These are phyloP conservation scores for Microcebus lehilahytsara DNA, from an alignment of 2,113 vertebrate species.

Conservation along the genomic window DNA sequence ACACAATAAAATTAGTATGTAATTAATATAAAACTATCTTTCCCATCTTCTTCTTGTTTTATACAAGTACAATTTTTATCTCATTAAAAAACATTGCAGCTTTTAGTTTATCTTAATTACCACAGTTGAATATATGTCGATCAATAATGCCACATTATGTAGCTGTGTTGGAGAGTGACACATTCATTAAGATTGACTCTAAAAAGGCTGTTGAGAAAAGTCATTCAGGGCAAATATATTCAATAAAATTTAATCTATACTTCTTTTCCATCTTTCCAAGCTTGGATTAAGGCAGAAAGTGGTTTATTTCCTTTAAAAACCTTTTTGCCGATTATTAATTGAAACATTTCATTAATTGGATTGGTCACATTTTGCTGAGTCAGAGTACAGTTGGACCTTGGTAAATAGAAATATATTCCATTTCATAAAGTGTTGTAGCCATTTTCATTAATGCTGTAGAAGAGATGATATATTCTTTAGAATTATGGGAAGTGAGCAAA, in stretches of 20 bases:
- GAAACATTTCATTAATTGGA: constrained; percentile 39
- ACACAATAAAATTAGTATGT: background rate
- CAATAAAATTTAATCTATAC: constrained; percentile 47
- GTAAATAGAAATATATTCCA: background rate
- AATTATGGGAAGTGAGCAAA: constrained; percentile 61
- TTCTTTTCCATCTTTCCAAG: constrained; percentile 56
- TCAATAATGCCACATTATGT: constrained; percentile 46
- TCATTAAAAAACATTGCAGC: constrained; percentile 27
- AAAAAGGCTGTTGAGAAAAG: constrained; percentile 75
- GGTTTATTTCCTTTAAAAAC: constrained; percentile 1
- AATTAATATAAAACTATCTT: background rate
- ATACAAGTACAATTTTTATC: constrained; percentile 19
- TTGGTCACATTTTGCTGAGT: constrained; percentile 73
- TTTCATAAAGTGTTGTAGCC: background rate
- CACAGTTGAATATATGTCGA: constrained; percentile 30
- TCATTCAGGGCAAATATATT: constrained; percentile 59
- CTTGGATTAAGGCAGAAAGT: background rate
- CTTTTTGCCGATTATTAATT: constrained; percentile 9
- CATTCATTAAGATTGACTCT: constrained; percentile 59
- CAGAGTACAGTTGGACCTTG: constrained; percentile 58
- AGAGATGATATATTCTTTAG: constrained; percentile 40
- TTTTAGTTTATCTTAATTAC: constrained; percentile 26
- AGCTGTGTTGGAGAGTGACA: background rate
- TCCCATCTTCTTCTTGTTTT: background rate
- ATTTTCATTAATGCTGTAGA: constrained; percentile 56